Evolutionary conservation across 2,113 vertebrate genomes (phyloP).

Genomic region (Piliocolobus tephrosceles): DNA sequence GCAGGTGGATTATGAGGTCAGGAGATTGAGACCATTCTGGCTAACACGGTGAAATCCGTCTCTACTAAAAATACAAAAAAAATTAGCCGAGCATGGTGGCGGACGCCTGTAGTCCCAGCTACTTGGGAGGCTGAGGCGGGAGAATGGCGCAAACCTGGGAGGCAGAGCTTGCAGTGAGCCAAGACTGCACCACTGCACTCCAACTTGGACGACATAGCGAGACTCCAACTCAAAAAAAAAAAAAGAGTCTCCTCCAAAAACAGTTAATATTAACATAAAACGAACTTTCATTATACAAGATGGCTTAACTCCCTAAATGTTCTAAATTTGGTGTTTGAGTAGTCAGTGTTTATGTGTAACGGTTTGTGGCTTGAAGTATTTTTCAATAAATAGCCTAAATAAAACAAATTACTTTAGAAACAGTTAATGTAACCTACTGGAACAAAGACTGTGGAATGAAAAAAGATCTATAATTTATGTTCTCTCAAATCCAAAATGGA

Average conservation of each 20-base stretch:
- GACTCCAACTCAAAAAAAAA: too few relatives aligned
- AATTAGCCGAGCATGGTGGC: too few relatives aligned
- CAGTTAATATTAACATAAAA: not conserved
- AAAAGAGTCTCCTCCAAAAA: not conserved
- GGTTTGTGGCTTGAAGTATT: not conserved
- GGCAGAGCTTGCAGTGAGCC: too few relatives aligned
- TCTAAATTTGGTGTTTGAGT: not conserved
- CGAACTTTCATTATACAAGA: not conserved
- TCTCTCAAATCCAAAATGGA: not conserved
- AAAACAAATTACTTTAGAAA: not conserved
- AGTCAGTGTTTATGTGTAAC: not conserved
- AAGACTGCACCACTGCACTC: too few relatives aligned
- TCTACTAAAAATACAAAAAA: too few relatives aligned
- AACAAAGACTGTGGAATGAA: not conserved
- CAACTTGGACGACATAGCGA: too few relatives aligned
- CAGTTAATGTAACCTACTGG: not conserved
- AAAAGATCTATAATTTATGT: not conserved
- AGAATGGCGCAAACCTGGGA: too few relatives aligned
- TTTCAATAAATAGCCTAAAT: not conserved
- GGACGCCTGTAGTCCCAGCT: too few relatives aligned
- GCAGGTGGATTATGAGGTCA: too few relatives aligned
- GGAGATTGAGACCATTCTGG: too few relatives aligned
- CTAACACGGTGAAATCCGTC: too few relatives aligned
- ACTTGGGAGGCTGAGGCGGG: too few relatives aligned
- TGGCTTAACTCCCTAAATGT: not conserved